Conservation (phyloP, 2,113 vertebrate genomes). For the Mungos mungo region DNA sequence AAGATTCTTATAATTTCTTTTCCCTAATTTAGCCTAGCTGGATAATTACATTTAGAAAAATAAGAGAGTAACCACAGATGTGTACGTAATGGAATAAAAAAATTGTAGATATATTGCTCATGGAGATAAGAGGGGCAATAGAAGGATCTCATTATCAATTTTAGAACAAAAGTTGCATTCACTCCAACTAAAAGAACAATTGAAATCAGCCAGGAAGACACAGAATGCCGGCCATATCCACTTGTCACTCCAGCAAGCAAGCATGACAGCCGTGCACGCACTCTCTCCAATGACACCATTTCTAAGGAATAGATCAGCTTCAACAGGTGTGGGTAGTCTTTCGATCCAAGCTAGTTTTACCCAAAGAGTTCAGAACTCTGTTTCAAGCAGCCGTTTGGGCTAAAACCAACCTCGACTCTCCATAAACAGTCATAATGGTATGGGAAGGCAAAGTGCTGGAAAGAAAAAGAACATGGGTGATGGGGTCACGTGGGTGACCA, state of each 20-base stretch:
- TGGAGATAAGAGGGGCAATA: constrained; percentile 56
- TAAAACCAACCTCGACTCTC: not conserved
- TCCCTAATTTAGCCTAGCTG: constrained; percentile 69
- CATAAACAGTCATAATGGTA: not conserved
- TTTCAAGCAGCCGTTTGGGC: not conserved
- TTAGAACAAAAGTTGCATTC: constrained; percentile 57
- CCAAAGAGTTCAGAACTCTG: not conserved
- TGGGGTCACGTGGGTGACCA: not conserved
- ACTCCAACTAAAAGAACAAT: constrained; percentile 54
- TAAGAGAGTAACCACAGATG: constrained; percentile 65
- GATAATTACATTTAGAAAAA: constrained; percentile 78
- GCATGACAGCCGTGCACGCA: constrained; percentile 9
- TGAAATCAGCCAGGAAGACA: constrained; percentile 4
- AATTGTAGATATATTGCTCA: constrained; percentile 1
- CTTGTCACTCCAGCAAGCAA: constrained; percentile 48
- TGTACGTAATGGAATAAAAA: constrained; percentile 41
- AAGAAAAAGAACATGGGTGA: not conserved
- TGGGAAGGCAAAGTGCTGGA: not conserved
- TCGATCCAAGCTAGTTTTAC: constrained; percentile 6
- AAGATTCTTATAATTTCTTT: constrained; percentile 75
- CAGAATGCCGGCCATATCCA: not conserved
- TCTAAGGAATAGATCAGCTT: constrained; percentile 28
- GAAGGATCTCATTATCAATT: constrained; percentile 51
- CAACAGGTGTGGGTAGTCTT: not conserved
- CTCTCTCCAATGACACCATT: not conserved